Base-by-base conservation (phyloP, 2,113 vertebrate genomes). In the Castor canadensis region DNA sequence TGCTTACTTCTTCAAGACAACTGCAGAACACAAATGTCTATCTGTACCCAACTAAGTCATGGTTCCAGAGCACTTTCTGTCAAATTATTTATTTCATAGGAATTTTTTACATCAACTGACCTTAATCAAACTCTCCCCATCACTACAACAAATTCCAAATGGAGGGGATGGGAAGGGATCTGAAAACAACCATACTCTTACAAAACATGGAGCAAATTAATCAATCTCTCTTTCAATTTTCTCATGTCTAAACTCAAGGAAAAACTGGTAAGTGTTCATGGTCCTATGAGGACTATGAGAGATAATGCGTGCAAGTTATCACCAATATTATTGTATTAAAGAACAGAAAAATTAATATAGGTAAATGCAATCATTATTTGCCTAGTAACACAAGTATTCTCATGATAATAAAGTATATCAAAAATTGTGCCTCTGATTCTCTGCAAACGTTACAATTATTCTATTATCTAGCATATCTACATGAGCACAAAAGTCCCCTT, bases 281-380 rank as follows among this genome's bases (percentile, higher is more conserved):
- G 43, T 90, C 73, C 91, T 88, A 56, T 6, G 28, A 95, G 67
- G 69, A 94, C 71, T 91, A 32, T 20, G 75, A 66, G 28, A 75
- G 67, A 89, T 75, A 76, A 91, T 43, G 75, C 52, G 60, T 4
- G 35, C 79, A 90, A 71, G 32, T 71, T 69, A 88, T 38, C 79
- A 82, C 35, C 72, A 88, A 64, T 13, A 94, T 72, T 64, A 66
- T 58, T 83, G 49, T 40, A 87, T 83, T 80, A 88, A 86, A 83
- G 67, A 84, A 93, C 40, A 93, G 35, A 30, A 28, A 82, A 86
- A 76, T 76, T 89, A 89, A 66, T 76, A 95, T 83, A 72, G 92
- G 77, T 56, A 85, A 88, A 86, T 54, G 62, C 6, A 82, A 92
- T 89, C 45, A 91, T 94, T 87, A 83, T 95, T 91, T 94, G 67